These are phyloP conservation scores for Plestiodon gilberti DNA, from an alignment of 2,113 vertebrate genomes.

Conservation along the genomic window DNA sequence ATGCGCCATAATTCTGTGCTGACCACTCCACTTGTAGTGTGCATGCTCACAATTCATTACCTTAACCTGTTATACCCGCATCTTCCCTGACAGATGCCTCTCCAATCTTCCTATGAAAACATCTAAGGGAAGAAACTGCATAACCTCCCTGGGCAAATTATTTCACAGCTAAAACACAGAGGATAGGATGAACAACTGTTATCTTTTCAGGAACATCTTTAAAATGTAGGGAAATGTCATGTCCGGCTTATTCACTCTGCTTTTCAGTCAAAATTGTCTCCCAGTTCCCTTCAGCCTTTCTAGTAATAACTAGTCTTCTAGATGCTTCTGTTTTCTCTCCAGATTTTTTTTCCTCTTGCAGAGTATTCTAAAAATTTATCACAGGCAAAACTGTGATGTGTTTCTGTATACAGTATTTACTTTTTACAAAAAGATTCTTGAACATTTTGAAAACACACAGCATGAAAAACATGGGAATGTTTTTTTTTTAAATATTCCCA, in stretches of 20 bases:
- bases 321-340: neutral
- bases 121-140: neutral
- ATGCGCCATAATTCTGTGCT: neutral
- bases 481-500: constrained; percentile 24
- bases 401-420: neutral
- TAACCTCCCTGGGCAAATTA: neutral
- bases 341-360: neutral
- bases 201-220: neutral
- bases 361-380: neutral
- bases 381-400: neutral
- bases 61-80: too few species aligned
- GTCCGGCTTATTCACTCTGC: neutral
- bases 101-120: too few species aligned
- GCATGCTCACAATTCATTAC: neutral
- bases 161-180: neutral
- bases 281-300: neutral
- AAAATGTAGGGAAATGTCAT: neutral
- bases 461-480: neutral
- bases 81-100: too few species aligned
- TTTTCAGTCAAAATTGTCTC: neutral
- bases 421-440: neutral
- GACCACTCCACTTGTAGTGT: neutral
- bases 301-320: neutral
- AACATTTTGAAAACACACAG: neutral
- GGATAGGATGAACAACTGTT: neutral